Evolutionary conservation across 2,797 vertebrate genomes (phyloP).

Genomic region (Chlorospingus semifuscus): DNA sequence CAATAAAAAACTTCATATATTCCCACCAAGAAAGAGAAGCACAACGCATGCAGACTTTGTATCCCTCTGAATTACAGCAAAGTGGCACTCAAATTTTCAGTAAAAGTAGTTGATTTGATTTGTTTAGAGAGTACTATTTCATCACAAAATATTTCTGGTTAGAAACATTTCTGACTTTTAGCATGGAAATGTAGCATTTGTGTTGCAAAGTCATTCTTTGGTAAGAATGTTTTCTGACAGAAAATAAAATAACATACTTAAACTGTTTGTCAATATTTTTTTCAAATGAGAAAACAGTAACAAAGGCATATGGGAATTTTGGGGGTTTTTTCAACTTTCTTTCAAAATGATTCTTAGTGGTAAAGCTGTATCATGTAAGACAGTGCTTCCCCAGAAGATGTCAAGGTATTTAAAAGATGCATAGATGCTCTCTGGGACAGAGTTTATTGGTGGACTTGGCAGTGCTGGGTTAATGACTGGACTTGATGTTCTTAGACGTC

Average conservation of each 20-base stretch:
- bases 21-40: background rate
- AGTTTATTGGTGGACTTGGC: background rate
- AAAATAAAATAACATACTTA: background rate
- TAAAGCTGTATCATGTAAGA: background rate
- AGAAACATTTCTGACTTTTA: background rate
- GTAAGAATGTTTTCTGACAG: background rate
- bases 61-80: background rate
- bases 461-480: background rate
- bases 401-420: background rate
- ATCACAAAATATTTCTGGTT: background rate
- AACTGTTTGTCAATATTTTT: background rate
- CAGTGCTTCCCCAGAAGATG: background rate
- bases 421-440: background rate
- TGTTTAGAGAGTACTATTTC: background rate
- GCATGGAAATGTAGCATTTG: background rate
- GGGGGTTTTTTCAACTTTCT: fast-evolving
- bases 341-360: background rate
- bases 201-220: background rate
- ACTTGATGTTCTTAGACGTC: background rate
- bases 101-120: background rate
- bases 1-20: background rate
- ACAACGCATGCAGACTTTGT: background rate
- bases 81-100: background rate
- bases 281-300: background rate
- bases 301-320: background rate